Conservation (phyloP, 2,797 vertebrate genomes). For the Rhinichthys osculus region DNA sequence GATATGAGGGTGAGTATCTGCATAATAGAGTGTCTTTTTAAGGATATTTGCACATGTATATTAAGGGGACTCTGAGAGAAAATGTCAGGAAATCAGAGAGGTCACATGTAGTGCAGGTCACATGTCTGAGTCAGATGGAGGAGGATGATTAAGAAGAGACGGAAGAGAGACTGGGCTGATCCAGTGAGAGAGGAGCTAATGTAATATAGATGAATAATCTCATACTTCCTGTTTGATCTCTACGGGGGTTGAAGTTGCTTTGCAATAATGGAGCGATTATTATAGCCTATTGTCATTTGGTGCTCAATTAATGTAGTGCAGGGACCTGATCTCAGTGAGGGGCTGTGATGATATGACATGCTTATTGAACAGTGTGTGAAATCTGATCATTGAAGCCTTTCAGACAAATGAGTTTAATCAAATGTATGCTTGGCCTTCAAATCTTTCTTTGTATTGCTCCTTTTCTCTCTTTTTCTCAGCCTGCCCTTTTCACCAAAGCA, state of each 20-base stretch:
- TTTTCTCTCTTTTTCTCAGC: not conserved
- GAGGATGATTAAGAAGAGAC: conserved; percentile 11
- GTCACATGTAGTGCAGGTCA: conserved; percentile 3
- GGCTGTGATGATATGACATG: conserved; percentile 24
- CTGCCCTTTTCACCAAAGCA: conserved; percentile 27
- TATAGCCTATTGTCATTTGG: conserved; percentile 18
- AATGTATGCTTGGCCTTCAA: conserved; percentile 16
- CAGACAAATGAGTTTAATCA: conserved; percentile 5
- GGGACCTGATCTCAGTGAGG: not conserved
- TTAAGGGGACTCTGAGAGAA: not conserved
- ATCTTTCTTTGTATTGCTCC: not conserved
- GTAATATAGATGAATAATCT: conserved; percentile 25
- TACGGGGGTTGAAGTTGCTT: not conserved
- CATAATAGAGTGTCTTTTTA: not conserved
- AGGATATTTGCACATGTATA: not conserved
- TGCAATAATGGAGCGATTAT: conserved; percentile 40
- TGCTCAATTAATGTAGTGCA: conserved; percentile 25
- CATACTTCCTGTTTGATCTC: conserved; percentile 23
- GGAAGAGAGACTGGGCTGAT: not conserved
- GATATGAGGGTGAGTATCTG: not conserved
- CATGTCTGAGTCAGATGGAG: conserved; percentile 28
- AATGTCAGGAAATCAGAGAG: conserved; percentile 8
- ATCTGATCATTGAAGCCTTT: not conserved
- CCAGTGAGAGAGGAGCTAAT: conserved; percentile 25
- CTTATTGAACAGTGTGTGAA: conserved; percentile 12